Conservation (phyloP, 2,797 vertebrate species). For the Parauchenoglanis punctatus region DNA sequence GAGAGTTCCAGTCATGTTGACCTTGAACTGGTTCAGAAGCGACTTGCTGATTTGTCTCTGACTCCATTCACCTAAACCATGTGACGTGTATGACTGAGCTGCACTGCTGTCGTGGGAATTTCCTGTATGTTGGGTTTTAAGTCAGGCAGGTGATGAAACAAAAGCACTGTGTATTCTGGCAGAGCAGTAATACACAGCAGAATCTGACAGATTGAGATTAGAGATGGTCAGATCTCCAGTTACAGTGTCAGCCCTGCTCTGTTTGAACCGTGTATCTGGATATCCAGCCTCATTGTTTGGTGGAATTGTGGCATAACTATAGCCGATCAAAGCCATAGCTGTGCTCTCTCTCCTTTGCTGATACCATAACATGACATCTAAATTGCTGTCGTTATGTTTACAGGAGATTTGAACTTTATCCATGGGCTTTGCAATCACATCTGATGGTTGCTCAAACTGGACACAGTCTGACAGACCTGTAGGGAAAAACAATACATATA, state of each 20-base stretch:
- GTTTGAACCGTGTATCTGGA: background rate
- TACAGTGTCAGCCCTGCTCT: background rate
- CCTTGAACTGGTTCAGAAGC: background rate
- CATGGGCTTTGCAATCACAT: background rate
- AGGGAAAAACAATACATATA: background rate
- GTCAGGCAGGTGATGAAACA: conserved; percentile 25
- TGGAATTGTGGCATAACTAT: background rate
- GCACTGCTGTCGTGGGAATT: background rate
- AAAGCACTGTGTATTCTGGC: conserved; percentile 51
- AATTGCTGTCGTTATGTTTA: conserved; percentile 20
- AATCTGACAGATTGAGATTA: conserved; percentile 24
- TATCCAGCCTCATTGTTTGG: conserved; percentile 31
- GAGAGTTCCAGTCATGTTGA: conserved; percentile 27
- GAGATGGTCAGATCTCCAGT: conserved; percentile 41
- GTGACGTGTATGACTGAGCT: background rate
- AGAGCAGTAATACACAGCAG: conserved; percentile 53
- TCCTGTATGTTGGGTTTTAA: conserved; percentile 44
- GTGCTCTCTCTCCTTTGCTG: conserved; percentile 2
- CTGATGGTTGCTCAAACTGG: conserved; percentile 32
- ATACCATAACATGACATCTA: conserved; percentile 57
- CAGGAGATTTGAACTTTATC: conserved; percentile 34
- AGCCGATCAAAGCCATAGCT: conserved; percentile 36
- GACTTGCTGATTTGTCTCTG: background rate
- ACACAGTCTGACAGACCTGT: conserved; percentile 45
- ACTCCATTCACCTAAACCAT: background rate